phyloP scores from a whole-genome alignment of 2,797 vertebrate genomes.

The Gymnothorax javanicus region DNA sequence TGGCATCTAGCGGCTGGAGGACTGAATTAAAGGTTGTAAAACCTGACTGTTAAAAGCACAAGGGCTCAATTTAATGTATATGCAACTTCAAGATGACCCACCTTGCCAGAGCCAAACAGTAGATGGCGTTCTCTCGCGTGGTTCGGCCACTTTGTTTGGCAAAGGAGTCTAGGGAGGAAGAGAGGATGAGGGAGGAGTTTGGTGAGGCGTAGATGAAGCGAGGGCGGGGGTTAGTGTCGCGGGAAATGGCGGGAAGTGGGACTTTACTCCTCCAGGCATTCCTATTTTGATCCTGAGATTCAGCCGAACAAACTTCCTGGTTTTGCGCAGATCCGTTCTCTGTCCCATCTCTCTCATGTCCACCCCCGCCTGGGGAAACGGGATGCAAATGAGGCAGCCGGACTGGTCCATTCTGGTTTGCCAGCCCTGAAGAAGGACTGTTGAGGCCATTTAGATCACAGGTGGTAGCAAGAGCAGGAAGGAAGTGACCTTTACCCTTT shows the following conservation, averaged over 20 bases:
- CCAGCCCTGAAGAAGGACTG: background rate
- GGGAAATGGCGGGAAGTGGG: constrained; percentile 53
- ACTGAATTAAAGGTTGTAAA: background rate
- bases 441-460: background rate
- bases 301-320: background rate
- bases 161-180: constrained; percentile 52
- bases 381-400: constrained; percentile 26
- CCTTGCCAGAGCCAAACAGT: constrained; percentile 66
- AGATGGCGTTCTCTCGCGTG: constrained; percentile 61
- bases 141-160: constrained; percentile 57
- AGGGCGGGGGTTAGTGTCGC: constrained; percentile 40
- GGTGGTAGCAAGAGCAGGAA: constrained; percentile 40
- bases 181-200: constrained; percentile 43
- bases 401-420: background rate
- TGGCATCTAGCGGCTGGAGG: background rate
- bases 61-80: background rate
- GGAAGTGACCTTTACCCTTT: constrained; percentile 36
- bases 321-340: background rate
- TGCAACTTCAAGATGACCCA: constrained; percentile 24
- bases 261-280: constrained; percentile 48
- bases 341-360: background rate
- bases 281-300: constrained; percentile 40
- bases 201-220: constrained; percentile 40
- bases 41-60: background rate
- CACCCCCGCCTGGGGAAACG: background rate